These are phyloP conservation scores for Epinephelus lanceolatus DNA, from an alignment of 2,113 vertebrate species.

Conservation along the genomic window DNA sequence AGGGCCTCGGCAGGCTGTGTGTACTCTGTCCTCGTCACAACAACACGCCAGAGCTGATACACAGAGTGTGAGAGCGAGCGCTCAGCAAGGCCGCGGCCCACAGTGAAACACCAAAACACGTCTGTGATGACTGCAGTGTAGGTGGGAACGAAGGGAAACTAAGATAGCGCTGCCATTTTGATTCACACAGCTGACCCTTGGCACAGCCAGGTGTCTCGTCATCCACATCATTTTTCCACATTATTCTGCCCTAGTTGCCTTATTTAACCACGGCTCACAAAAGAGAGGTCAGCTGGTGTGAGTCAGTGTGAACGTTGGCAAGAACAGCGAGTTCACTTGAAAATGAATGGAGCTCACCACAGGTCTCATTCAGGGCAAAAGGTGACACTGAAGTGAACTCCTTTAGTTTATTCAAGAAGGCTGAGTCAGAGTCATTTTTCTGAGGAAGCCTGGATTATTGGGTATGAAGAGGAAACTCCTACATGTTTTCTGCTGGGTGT, in stretches of 20 bases:
- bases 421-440: background rate
- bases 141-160: background rate
- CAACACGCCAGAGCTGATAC: constrained; percentile 36
- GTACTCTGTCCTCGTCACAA: constrained; percentile 64
- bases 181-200: constrained; percentile 1
- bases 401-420: background rate
- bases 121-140: background rate
- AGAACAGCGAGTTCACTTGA: background rate
- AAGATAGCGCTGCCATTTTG: background rate
- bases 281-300: constrained; percentile 19
- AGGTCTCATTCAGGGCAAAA: constrained; percentile 27
- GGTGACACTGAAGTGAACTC: background rate
- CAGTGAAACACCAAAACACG: constrained; percentile 11
- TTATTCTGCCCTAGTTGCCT: constrained; percentile 51
- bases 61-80: constrained; percentile 1
- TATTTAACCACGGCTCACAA: constrained; percentile 18
- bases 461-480: background rate
- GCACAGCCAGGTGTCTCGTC: background rate
- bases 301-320: background rate
- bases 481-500: background rate
- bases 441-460: background rate
- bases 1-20: constrained; percentile 38
- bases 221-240: constrained; percentile 9
- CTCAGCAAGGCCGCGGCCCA: constrained; percentile 6
- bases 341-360: constrained; percentile 1